Evolutionary conservation across 2,888 invertebrate genomes (phyloP), one percentile per base, ranked within the genome.

Genomic region (Polia nebulosa): DNA sequence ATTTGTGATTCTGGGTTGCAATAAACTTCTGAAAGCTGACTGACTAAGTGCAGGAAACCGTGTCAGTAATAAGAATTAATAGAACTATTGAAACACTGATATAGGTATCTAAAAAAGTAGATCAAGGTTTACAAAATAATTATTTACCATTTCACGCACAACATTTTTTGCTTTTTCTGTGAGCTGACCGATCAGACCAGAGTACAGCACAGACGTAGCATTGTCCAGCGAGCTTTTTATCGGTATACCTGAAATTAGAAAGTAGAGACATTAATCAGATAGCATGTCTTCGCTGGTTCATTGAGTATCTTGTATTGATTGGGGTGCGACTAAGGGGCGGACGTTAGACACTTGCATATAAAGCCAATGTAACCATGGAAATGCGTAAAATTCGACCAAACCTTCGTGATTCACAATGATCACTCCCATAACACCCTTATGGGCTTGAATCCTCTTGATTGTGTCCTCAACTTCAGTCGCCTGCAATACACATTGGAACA

Each of bases 361-460:
- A 72, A 56, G 55, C 39, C 22, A 36, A 51, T 53, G 80, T 82
- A 85, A 76, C 89, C 83, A 91, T 86, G 86, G 87, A 60, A 87
- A 84, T 83, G 70, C 8, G 27, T 36, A 25, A 52, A 83, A 89
- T 94, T 95, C 89, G 95, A 94, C 87, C 94, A 93, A 96, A 99
- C 99, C 99, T 97, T 99, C 99, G 74, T 98, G 97, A 95, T 99
- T 99, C 70, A 99, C 98, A 70, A 99, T 98, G 91, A 99, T 98
- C 60, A 99, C 98, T 78, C 99, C 99, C 89, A 98, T 97, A 69
- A 99, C 99, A 82, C 99, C 99, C 95, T 99, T 99, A 89, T 99
- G 99, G 57, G 98, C 97, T 90, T 99, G 99, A 87, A 99, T 99
- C 78, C 99, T 97, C 95, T 99, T 99, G 92, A 99, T 97, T 15